phyloP scores from a whole-genome alignment of 2,113 vertebrate species.

The Plotosus lineatus region DNA sequence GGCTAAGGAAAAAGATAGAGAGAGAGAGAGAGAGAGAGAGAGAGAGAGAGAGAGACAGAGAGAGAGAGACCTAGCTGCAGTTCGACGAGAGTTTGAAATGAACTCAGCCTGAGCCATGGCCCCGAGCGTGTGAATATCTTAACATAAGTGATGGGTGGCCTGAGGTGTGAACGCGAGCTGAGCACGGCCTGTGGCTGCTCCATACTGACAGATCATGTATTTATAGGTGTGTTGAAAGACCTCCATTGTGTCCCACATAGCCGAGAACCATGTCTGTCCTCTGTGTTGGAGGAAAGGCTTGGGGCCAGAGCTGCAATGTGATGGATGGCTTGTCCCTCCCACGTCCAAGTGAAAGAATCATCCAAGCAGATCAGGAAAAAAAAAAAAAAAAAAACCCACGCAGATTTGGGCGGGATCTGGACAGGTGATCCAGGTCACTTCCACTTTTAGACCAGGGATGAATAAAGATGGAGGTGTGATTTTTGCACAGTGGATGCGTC shows the following conservation, averaged over 20 bases:
- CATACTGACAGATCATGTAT: slow-evolving; percentile 78
- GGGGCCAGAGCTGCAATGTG: slow-evolving; percentile 68
- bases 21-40: not conserved
- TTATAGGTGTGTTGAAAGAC: slow-evolving; percentile 81
- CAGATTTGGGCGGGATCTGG: slow-evolving; percentile 61
- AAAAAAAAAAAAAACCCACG: slow-evolving; percentile 2
- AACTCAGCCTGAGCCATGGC: slow-evolving; percentile 75
- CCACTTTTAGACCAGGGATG: not conserved
- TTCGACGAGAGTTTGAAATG: slow-evolving; percentile 77
- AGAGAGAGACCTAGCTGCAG: slow-evolving; percentile 54
- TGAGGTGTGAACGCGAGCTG: slow-evolving; percentile 68
- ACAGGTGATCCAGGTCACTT: slow-evolving; percentile 38
- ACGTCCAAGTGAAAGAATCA: slow-evolving; percentile 73
- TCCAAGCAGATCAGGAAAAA: slow-evolving; percentile 63
- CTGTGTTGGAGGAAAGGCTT: slow-evolving; percentile 76
- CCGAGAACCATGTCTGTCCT: slow-evolving; percentile 78
- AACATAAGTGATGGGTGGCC: slow-evolving; percentile 78
- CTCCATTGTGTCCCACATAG: slow-evolving; percentile 80
- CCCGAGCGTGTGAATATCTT: slow-evolving; percentile 74
- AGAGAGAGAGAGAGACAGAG: slow-evolving; percentile 41
- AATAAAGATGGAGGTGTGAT: not conserved
- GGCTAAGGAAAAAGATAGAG: slow-evolving; percentile 56
- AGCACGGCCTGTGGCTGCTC: slow-evolving; percentile 70
- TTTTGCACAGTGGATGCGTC: slow-evolving; percentile 27
- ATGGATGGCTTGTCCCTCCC: slow-evolving; percentile 75